Conservation (phyloP, 2,888 invertebrate genomes). For the Apoda limacodes region DNA sequence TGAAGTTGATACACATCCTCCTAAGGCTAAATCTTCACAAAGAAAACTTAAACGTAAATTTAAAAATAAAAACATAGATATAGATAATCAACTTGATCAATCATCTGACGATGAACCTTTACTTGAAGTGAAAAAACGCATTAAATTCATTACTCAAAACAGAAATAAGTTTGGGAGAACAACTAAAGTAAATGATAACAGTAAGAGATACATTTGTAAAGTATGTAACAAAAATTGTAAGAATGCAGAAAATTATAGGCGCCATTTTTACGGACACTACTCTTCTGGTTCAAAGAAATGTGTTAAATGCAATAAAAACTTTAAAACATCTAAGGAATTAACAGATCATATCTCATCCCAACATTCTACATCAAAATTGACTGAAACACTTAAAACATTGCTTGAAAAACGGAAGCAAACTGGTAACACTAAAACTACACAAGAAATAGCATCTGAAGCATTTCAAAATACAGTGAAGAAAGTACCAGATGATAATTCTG, state of each 20-base stretch:
- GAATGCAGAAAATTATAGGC: conserved; percentile 49
- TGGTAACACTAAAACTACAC: conserved; percentile 1
- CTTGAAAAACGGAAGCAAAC: conserved; percentile 38
- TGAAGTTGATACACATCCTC: not conserved
- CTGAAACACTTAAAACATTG: conserved; percentile 44
- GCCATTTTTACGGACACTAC: conserved; percentile 41
- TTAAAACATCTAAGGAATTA: conserved; percentile 30
- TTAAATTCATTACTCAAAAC: too few species aligned
- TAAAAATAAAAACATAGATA: conserved; percentile 18
- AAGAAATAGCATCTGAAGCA: conserved; percentile 19
- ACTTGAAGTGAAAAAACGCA: conserved; percentile 22
- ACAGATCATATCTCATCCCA: conserved; percentile 30
- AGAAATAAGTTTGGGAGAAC: conserved; percentile 8
- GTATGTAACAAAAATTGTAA: conserved; percentile 49
- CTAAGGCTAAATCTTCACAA: not conserved
- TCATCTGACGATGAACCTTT: conserved; percentile 33
- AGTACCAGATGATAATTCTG: conserved; percentile 18
- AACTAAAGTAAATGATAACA: conserved; percentile 10
- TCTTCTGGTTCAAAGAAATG: conserved; percentile 34
- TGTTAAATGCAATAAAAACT: conserved; percentile 39
- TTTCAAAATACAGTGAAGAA: conserved; percentile 36
- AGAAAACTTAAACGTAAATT: conserved; percentile 11
- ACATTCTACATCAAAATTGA: conserved; percentile 41
- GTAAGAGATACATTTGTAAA: conserved; percentile 33
- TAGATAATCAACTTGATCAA: conserved; percentile 16